These are phyloP conservation scores for Sinohyriopsis cumingii DNA, from an alignment of 2,888 invertebrate species.

Conservation along the genomic window DNA sequence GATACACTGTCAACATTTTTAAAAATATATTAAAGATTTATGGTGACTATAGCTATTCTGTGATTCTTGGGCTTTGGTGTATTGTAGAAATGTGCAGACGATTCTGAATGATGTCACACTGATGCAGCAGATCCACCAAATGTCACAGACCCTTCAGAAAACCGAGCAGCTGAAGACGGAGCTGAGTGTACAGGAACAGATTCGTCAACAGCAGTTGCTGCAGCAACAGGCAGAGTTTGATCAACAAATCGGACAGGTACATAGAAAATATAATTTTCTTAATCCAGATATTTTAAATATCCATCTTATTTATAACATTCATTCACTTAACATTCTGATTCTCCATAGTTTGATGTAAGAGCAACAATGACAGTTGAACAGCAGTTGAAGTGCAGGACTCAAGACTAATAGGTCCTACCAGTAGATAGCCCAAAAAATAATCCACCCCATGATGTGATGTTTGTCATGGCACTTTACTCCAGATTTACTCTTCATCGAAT, in stretches of 20 bases:
- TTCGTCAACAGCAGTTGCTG: slow-evolving; percentile 67
- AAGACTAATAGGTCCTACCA: too few relatives aligned
- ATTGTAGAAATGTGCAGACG: slow-evolving; percentile 53
- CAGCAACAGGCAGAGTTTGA: slow-evolving; percentile 66
- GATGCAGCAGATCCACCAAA: slow-evolving; percentile 86
- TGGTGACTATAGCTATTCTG: too few relatives aligned
- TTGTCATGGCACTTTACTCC: too few relatives aligned
- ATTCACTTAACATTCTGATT: too few relatives aligned
- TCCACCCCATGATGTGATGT: too few relatives aligned
- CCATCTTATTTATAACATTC: neutral
- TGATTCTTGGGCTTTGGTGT: neutral
- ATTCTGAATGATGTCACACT: slow-evolving; percentile 90
- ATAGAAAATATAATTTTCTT: neutral
- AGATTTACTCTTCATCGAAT: too few relatives aligned
- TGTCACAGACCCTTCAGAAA: slow-evolving; percentile 71
- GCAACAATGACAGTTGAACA: too few relatives aligned
- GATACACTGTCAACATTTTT: too few relatives aligned
- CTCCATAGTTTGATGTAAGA: too few relatives aligned
- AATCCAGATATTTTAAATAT: slow-evolving; percentile 1
- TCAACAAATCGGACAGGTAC: slow-evolving; percentile 50
- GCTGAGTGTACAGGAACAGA: slow-evolving; percentile 52
- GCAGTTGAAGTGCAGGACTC: too few relatives aligned
- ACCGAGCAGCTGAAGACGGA: slow-evolving; percentile 60
- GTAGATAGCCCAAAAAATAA: too few relatives aligned
- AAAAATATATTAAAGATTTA: too few relatives aligned